Percentiles rank a stretch among this genome's conserved stretches.
These are phyloP conservation scores for Lethenteron reissneri DNA, from an alignment of 2,113 vertebrate genomes.

Conservation along the genomic window DNA sequence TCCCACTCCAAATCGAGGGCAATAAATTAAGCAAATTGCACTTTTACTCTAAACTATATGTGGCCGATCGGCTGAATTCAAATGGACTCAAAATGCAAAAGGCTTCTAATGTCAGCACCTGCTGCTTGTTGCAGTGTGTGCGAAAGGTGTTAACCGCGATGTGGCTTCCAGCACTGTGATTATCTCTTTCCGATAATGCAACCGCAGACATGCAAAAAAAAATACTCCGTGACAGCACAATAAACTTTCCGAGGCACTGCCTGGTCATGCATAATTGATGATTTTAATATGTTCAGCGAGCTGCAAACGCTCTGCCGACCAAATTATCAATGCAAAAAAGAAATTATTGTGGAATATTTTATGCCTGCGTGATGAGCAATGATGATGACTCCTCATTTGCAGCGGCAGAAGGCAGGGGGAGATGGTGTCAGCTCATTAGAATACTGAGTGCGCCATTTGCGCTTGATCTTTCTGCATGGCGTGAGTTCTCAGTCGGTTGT, in stretches of 20 bases:
- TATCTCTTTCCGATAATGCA: no score
- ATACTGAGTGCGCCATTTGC: constrained; percentile 43
- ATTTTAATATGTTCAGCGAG: constrained; percentile 8
- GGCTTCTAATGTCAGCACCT: no score
- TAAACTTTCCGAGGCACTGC: constrained; percentile 12
- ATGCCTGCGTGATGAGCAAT: constrained; percentile 42
- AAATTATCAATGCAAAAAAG: constrained; percentile 42
- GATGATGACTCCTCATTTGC: constrained; percentile 49
- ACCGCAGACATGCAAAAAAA: not conserved
- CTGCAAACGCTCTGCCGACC: constrained; percentile 11
- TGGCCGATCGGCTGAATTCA: no score
- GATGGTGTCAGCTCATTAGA: constrained; percentile 54
- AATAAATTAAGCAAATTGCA: constrained; percentile 3
- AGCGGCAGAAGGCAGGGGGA: constrained; percentile 49
- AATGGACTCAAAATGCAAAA: no score
- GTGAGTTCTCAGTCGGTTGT: constrained; percentile 55
- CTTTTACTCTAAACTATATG: not conserved
- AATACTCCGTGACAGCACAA: constrained; percentile 9
- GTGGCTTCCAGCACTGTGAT: no score
- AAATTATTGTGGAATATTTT: constrained; percentile 40
- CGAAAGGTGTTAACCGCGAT: no score
- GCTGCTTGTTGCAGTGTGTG: no score
- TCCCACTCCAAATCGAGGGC: constrained; percentile 5
- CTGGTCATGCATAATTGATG: constrained; percentile 7
- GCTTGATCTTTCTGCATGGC: constrained; percentile 42